A percentile compares a stretch with the other conserved stretches of the same genome.
Conservation (phyloP, 2,113 vertebrate species). For the Gnathonemus longibarbis region DNA sequence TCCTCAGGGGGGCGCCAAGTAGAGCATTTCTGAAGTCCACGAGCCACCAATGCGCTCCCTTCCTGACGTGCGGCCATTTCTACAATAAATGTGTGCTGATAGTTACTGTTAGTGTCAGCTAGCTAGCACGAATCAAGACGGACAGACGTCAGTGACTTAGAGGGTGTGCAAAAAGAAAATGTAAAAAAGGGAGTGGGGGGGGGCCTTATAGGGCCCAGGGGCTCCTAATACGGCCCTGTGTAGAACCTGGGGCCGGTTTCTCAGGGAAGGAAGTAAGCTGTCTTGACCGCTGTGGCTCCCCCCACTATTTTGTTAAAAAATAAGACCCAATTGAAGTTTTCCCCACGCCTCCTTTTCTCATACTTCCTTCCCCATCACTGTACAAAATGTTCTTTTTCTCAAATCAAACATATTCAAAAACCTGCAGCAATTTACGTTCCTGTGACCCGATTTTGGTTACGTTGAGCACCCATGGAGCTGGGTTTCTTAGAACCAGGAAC, state of each 20-base stretch:
- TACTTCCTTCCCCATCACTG: background rate
- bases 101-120: background rate
- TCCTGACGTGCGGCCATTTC: background rate
- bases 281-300: background rate
- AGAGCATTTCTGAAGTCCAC: background rate
- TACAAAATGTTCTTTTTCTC: background rate
- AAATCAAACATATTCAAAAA: background rate
- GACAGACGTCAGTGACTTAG: background rate
- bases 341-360: background rate
- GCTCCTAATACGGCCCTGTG: background rate
- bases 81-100: background rate
- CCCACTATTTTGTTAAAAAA: background rate
- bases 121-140: background rate
- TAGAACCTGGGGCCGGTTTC: background rate
- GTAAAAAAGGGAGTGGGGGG: background rate
- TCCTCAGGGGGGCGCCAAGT: background rate
- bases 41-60: background rate
- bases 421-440: background rate
- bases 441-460: background rate
- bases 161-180: background rate
- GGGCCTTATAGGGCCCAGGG: background rate
- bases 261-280: background rate
- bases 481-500: background rate
- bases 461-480: background rate
- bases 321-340: background rate